Evolutionary conservation across 1,140 invertebrate genomes (phyloP).

Genomic region (Triops longicaudatus): DNA sequence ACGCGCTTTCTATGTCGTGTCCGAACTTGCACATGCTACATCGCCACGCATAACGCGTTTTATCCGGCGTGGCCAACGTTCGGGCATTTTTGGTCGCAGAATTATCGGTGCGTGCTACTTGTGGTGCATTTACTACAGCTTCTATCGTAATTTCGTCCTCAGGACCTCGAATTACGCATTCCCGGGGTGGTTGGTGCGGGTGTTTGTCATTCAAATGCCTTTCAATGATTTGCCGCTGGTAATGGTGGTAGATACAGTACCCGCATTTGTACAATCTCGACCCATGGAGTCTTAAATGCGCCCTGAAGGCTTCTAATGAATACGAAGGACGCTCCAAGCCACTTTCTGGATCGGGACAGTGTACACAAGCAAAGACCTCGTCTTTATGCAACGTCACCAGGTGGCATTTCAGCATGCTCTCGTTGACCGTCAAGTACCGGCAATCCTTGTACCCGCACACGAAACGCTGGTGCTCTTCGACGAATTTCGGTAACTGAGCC

Average conservation of each 20-base stretch:
- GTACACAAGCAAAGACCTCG: constrained; percentile 55
- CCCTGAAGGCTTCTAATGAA: constrained; percentile 49
- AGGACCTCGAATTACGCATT: constrained; percentile 48
- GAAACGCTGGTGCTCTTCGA: constrained; percentile 54
- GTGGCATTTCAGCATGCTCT: constrained; percentile 59
- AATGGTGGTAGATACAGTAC: constrained; percentile 37
- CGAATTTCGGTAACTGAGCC: constrained; percentile 48
- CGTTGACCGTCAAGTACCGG: constrained; percentile 60
- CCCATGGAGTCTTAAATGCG: constrained; percentile 67
- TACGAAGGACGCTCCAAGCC: constrained; percentile 36
- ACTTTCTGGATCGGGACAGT: constrained; percentile 44
- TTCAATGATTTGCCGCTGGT: constrained; percentile 48
- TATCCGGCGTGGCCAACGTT: background rate
- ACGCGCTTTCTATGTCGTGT: constrained; percentile 49
- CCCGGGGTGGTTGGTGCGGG: constrained; percentile 43
- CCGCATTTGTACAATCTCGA: constrained; percentile 50
- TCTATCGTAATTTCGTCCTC: background rate
- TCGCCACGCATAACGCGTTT: constrained; percentile 46
- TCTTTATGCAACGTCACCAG: constrained; percentile 58
- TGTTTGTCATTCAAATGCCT: constrained; percentile 56
- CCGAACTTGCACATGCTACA: constrained; percentile 57
- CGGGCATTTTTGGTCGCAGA: constrained; percentile 28
- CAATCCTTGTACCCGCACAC: constrained; percentile 60
- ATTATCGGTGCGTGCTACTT: background rate
- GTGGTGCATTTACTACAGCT: background rate